Evolutionary conservation across 23 tunicate genomes (phyloP).

Genomic region (Ciona savignyi): DNA sequence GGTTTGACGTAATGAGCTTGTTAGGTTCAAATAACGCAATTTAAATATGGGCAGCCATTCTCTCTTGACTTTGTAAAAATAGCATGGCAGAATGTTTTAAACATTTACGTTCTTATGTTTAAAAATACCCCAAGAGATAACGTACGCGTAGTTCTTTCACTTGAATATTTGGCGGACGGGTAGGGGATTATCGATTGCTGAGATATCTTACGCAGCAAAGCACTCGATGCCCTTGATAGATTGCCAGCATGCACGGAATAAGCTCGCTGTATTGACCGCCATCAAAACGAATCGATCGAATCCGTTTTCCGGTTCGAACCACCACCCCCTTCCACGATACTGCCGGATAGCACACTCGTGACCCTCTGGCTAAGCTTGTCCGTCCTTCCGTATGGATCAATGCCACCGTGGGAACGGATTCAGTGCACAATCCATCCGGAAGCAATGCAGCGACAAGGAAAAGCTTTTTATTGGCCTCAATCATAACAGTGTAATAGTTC

Average conservation of each 20-base stretch:
- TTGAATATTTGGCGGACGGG: too few species aligned
- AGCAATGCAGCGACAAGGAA: conserved; percentile 8
- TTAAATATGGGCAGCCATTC: neutral
- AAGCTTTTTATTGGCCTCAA: neutral
- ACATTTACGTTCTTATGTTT: too few species aligned
- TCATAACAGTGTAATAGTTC: neutral
- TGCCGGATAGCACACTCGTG: neutral
- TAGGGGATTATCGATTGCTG: neutral
- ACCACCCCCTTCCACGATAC: neutral
- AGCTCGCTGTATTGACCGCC: neutral
- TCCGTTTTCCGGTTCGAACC: neutral
- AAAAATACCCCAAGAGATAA: too few species aligned
- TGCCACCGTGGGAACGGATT: conserved; percentile 8
- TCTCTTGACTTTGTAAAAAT: neutral
- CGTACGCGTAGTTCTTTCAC: too few species aligned
- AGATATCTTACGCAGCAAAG: neutral
- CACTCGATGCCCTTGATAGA: neutral
- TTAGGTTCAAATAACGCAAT: neutral
- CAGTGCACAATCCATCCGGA: neutral
- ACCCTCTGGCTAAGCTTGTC: neutral
- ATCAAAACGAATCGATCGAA: neutral
- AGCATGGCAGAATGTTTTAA: too few species aligned
- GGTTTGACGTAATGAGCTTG: neutral
- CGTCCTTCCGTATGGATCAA: neutral
- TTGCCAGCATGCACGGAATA: neutral